Evolutionary conservation across 1,140 invertebrate species (phyloP), one percentile per base, ranked within the genome.

Genomic region (Euwallacea fornicatus): DNA sequence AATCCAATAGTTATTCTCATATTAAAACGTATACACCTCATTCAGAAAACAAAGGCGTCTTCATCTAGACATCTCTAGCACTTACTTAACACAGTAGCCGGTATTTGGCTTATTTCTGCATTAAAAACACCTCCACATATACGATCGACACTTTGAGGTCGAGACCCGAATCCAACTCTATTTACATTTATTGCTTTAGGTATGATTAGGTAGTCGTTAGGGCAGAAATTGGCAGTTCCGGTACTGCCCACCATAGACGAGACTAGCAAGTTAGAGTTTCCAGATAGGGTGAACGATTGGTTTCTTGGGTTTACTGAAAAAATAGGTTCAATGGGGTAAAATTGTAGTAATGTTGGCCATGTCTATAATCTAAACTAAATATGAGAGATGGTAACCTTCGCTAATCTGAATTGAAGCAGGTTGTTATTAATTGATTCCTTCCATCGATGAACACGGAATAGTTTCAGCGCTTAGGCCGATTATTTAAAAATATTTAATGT

Each of bases 141-240:
- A 65, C 91, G 83, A 78, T 92, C 91, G 0, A 89, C 87, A 75
- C 88, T 92, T 0, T 84, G 78, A 0, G 85, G 82, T 54, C 83
- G 81, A 33, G 4, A 33, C 0, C 84, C 82, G 0, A 83, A 84
- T 9, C 83, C 83, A 10, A 85, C 76, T 71, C 87, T 80, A 6
- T 89, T 89, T 43, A 87, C 83, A 74, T 90, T 91, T 0, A 83
- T 84, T 0, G 89, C 89, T 79, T 92, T 93, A 0, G 92, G 91
- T 15, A 93, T 89, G 21, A 90, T 83, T 0, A 94, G 78, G 89
- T 91, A 94, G 79, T 94, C 92, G 42, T 87, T 86, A 54, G 87
- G 85, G 77, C 91, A 94, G 13, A 85, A 84, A 66, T 86, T 86
- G 15, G 84, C 82, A 41, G 78, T 79, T 0, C 88, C 87, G 0